phyloP scores from a whole-genome alignment of 2,113 vertebrate species.

The Geococcyx californianus region DNA sequence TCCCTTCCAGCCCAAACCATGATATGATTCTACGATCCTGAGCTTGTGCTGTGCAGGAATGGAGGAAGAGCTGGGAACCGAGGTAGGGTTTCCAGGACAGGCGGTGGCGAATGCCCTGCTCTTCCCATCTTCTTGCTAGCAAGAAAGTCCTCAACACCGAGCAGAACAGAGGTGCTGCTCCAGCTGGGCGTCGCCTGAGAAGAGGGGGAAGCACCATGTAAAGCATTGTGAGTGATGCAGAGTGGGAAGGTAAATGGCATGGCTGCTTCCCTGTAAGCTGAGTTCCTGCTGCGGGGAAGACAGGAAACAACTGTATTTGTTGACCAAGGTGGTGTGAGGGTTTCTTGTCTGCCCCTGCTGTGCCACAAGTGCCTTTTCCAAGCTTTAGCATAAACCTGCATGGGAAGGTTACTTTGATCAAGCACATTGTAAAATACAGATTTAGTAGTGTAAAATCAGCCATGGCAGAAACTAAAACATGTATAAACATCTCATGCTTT shows the following conservation, averaged over 20 bases:
- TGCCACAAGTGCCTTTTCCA: not conserved
- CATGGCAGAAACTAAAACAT: not conserved
- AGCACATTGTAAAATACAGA: not conserved
- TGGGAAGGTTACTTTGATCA: not conserved
- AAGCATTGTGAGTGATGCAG: fast-evolving
- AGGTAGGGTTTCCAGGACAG: not conserved
- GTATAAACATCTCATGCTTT: not conserved
- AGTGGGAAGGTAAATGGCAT: not conserved
- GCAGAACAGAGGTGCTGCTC: not conserved
- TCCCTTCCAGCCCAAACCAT: too few relatives aligned
- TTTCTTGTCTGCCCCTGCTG: not conserved
- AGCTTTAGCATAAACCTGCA: not conserved
- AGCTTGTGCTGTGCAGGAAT: fast-evolving
- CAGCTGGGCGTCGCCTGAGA: not conserved
- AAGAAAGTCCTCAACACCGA: not conserved
- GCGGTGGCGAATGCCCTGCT: not conserved
- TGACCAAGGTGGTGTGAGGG: not conserved
- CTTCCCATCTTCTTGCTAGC: not conserved
- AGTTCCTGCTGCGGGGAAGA: not conserved
- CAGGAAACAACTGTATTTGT: fast-evolving
- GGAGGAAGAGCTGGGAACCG: not conserved
- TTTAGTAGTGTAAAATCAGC: not conserved
- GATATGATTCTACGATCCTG: too few relatives aligned
- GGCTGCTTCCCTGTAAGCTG: not conserved
- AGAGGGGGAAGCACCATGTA: fast-evolving